phyloP scores from a whole-genome alignment of 2,113 vertebrate genomes.

The Dicaeum eximium region DNA sequence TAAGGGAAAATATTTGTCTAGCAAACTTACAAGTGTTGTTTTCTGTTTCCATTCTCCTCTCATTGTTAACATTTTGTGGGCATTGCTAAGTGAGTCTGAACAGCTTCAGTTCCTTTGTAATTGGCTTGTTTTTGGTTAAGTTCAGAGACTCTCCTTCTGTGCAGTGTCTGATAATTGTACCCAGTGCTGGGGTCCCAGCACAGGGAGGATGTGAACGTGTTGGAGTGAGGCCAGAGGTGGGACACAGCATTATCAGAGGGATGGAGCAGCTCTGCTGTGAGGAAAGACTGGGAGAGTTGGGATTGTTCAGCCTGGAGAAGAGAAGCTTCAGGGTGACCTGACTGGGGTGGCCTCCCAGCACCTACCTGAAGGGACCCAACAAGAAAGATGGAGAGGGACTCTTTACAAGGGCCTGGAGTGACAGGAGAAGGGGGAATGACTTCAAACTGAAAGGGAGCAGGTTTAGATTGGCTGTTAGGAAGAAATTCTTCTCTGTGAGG shows the following conservation, averaged over 20 bases:
- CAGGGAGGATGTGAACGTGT: no score
- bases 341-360: not conserved
- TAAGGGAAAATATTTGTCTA: not conserved
- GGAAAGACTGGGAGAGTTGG: not conserved
- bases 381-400: not conserved
- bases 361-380: not conserved
- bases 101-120: not conserved
- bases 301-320: not conserved
- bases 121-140: not conserved
- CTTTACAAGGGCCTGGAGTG: not conserved
- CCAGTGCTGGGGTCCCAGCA: accelerated
- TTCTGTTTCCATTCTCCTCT: not conserved
- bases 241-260: not conserved
- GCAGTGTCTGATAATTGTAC: not conserved
- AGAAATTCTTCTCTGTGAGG: not conserved
- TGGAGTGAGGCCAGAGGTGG: not conserved
- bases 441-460: not conserved
- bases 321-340: not conserved
- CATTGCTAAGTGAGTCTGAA: not conserved
- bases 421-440: not conserved
- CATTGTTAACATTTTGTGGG: not conserved
- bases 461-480: not conserved
- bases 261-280: not conserved
- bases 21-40: not conserved
- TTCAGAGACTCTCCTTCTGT: not conserved